Base-by-base conservation (phyloP, 2,888 invertebrate species). In the Pandemis corylana region DNA sequence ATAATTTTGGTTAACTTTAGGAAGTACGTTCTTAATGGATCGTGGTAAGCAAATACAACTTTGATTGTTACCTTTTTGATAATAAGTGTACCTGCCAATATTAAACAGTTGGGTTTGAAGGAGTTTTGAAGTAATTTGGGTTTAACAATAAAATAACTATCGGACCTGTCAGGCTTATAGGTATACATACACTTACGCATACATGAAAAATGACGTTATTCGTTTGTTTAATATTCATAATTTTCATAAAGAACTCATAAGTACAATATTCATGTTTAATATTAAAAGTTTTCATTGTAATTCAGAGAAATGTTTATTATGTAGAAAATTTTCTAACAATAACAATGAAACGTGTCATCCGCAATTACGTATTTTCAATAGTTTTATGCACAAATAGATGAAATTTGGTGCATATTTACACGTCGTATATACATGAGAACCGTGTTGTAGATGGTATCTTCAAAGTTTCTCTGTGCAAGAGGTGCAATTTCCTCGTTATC, bases 401-500 rank as follows among this genome's bases (percentile, higher is more conserved):
- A 36, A 36, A 36, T 36, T 36, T 36, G 28, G 28, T 36, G 28
- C 28, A 53, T 53, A 1, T 6, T 5, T 53, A 53, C 53, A n/a
- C n/a, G 28, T 15, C 15, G n/a, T 7, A 68, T 70, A 66, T 20
- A 62, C 36, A 42, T 44, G 44, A 75, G 70, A 67, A 56, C 67
- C 53, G 44, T 41, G 7, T 51, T 56, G 68, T 46, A 53, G 66
- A 66, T 70, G 66, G 7, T 70, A 75, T 71, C 66, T 71, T 67
- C 12, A 65, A 69, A 67, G 64, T 83, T 80, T 80, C 81, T 79
- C 77, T 79, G 65, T 77, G 77, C 77, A 78, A 79, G 78, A 83
- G 79, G 79, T 77, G 83, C 81, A 84, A 88, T 89, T 90, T 90
- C 85, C 87, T 89, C 75, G 85, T 87, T 85, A 89, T 87, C 89